phyloP scores from a whole-genome alignment of 2,113 vertebrate species.

The Camelus dromedarius region DNA sequence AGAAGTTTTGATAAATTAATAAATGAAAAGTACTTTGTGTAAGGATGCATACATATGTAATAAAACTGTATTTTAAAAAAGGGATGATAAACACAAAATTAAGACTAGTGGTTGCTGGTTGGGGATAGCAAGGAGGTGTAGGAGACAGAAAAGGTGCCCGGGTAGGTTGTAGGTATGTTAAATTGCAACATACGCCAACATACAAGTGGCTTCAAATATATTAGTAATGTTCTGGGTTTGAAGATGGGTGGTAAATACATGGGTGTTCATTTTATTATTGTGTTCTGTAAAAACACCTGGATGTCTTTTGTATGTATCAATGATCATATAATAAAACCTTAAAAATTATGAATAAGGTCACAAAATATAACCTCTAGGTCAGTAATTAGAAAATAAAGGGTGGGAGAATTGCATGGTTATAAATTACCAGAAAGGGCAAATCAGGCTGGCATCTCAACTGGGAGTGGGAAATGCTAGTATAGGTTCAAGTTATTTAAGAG shows the following conservation, averaged over 20 bases:
- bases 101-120: neutral
- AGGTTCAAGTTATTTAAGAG: neutral
- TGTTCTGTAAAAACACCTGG: neutral
- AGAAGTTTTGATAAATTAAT: neutral
- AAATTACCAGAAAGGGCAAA: neutral
- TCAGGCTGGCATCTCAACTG: neutral
- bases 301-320: neutral
- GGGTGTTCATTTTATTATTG: neutral
- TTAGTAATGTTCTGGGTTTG: neutral
- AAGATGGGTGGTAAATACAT: too few species aligned
- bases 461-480: neutral
- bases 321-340: neutral
- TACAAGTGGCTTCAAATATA: neutral
- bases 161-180: neutral
- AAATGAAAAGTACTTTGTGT: neutral
- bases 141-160: neutral
- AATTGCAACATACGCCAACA: neutral
- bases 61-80: neutral
- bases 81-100: neutral
- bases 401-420: neutral
- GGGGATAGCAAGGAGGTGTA: accelerated
- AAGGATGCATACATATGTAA: neutral
- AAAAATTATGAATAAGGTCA: neutral
- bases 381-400: neutral
- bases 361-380: neutral